Conservation (phyloP, 2,888 invertebrate species). For the Melolontha melolontha region DNA sequence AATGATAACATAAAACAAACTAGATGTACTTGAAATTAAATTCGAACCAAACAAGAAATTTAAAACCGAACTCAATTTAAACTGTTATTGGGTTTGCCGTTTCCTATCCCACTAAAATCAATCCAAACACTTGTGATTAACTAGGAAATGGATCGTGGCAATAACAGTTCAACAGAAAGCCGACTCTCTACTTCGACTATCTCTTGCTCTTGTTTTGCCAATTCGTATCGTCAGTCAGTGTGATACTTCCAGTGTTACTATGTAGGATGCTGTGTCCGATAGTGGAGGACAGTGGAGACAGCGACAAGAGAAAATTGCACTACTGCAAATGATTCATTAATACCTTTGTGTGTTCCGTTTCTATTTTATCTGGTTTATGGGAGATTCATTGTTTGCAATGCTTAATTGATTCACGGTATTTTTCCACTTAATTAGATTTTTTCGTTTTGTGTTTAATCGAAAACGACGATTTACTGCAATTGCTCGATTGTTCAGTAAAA, state of each 20-base stretch:
- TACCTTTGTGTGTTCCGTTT: conserved; percentile 22
- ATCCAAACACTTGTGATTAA: conserved; percentile 52
- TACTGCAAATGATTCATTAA: conserved; percentile 33
- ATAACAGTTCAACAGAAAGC: conserved; percentile 49
- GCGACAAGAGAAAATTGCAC: conserved; percentile 13
- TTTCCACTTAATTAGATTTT: conserved; percentile 27
- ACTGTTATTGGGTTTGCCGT: conserved; percentile 50
- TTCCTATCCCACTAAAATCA: conserved; percentile 49
- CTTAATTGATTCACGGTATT: conserved; percentile 32
- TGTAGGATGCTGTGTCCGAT: background rate
- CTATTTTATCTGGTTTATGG: conserved; percentile 31
- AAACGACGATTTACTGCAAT: conserved; percentile 11
- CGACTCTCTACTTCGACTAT: conserved; percentile 32
- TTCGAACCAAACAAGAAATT: conserved; percentile 49
- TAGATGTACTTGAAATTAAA: conserved; percentile 46
- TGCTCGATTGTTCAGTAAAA: conserved; percentile 16
- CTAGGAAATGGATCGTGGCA: conserved; percentile 51
- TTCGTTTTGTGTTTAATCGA: conserved; percentile 18
- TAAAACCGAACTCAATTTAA: conserved; percentile 50
- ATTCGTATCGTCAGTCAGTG: conserved; percentile 23
- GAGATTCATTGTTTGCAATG: conserved; percentile 25
- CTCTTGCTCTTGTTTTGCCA: conserved; percentile 41
- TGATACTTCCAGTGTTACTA: conserved; percentile 8
- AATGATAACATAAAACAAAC: conserved; percentile 46
- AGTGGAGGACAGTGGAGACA: background rate